Evolutionary conservation across 2,797 vertebrate genomes (phyloP).

Genomic region (Loris lydekkerianus): DNA sequence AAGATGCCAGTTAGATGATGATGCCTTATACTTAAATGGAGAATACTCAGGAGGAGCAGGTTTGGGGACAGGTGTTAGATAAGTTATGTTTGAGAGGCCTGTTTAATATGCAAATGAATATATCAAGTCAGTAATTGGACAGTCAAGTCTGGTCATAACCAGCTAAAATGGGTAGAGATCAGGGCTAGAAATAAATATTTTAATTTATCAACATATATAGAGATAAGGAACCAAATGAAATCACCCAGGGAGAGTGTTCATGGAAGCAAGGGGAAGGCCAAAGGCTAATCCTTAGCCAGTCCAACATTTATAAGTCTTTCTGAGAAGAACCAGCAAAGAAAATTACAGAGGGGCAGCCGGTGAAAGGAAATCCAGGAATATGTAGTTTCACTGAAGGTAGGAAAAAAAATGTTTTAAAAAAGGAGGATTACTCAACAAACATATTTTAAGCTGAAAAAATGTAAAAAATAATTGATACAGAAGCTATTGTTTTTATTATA

Average conservation of each 20-base stretch:
- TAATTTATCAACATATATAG: neutral
- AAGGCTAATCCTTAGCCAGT: neutral
- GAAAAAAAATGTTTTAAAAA: neutral
- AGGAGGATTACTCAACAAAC: neutral
- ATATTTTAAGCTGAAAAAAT: neutral
- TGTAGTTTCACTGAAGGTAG: neutral
- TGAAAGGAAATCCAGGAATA: neutral
- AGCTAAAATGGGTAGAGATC: neutral
- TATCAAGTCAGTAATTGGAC: neutral
- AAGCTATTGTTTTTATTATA: neutral
- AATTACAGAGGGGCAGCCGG: neutral
- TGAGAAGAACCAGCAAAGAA: slow-evolving; percentile 19
- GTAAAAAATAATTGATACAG: slow-evolving; percentile 27
- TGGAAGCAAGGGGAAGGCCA: slow-evolving; percentile 2
- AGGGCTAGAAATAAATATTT: slow-evolving; percentile 40
- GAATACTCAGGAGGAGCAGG: neutral
- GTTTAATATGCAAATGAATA: neutral
- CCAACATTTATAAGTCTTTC: neutral
- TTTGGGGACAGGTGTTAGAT: neutral
- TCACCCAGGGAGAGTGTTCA: neutral
- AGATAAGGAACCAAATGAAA: neutral
- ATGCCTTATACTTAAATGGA: neutral
- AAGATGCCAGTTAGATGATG: neutral
- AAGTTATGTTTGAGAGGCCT: slow-evolving; percentile 8
- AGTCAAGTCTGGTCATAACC: neutral